Base-by-base conservation (phyloP, 2,113 vertebrate species). In the Pituophis catenifer region DNA sequence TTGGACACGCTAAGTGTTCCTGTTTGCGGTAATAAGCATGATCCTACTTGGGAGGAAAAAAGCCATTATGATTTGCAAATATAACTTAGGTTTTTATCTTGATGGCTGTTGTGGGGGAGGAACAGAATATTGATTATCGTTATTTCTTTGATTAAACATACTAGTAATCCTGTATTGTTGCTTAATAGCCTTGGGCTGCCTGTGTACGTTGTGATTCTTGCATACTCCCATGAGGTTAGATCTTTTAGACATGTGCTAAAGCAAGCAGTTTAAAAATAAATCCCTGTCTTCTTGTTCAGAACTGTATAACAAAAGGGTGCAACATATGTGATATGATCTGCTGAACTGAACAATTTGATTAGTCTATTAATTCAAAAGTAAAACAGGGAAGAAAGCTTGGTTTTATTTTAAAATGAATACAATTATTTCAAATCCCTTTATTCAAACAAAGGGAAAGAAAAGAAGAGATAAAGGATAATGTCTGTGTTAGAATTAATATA, bases 341-440 rank as follows among this genome's bases (percentile, higher is more conserved):
- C 12, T 54, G 44, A 87, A 26, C 86, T 0, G 26, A 44, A 0
- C 13, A 29, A 15, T 5, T 89, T 26, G 52, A 57, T 62, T 65
- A 89, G 10, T 38, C 85, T 8, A 52, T 50, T 58, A 90, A 59
- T 59, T 92, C 23, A 0, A 50, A 62, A 62, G 2, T n/a, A 70
- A 24, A 93, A 50, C 12, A 55, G 54, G 2, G 59, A 33, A 81
- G 33, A 91, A 90, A 13, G 12, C 9, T 88, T 23, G 70, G 1
- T 59, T 89, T 92, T 90, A 94, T 62, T 92, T 86, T 26, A 86
- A 93, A 92, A 38, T 88, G 92, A 86, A 93, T 90, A 89, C 33
- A 50, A 57, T 75, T 23, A n/a, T 90, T 92, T 91, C 33, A 93
- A n/a, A 44, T 7, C 1, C 86, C 13, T 89, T 90, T 52, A 52